Percentiles rank a stretch among this genome's conserved stretches.
phyloP scores from a whole-genome alignment of 2,113 vertebrate species.

The Halcyon senegalensis region DNA sequence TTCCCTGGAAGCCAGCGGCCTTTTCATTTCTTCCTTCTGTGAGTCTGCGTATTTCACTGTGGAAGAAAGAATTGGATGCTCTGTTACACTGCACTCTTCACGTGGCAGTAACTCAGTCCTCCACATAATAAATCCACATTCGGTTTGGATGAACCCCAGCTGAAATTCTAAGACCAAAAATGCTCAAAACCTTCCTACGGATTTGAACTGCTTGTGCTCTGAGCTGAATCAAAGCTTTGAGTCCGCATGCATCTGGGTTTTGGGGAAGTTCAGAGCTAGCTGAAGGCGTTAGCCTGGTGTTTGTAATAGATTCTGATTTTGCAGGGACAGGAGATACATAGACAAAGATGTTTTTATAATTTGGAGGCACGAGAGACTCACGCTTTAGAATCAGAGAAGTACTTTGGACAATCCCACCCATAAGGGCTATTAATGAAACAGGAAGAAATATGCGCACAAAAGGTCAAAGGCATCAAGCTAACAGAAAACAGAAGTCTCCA shows the following conservation, averaged over 20 bases:
- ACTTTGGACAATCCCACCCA: not conserved
- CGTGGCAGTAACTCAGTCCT: conserved; percentile 19
- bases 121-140: conserved; percentile 19
- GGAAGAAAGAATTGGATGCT: not conserved
- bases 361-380: not conserved
- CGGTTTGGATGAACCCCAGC: conserved; percentile 8
- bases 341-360: not conserved
- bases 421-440: not conserved
- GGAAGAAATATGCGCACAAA: not conserved
- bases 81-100: not conserved
- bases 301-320: not conserved
- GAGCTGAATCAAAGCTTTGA: not conserved
- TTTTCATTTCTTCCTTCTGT: conserved; percentile 18
- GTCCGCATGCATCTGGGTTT: not conserved
- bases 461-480: not conserved
- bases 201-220: not conserved
- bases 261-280: not conserved
- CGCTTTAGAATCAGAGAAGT: not conserved
- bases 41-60: not conserved
- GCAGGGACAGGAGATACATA: not conserved
- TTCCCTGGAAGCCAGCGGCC: not conserved
- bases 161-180: not conserved
- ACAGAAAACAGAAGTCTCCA: conserved; percentile 1
- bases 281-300: not conserved
- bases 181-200: not conserved